phyloP scores from a whole-genome alignment of 2,888 invertebrate genomes.

The Chaetogeoica ovagalla region DNA sequence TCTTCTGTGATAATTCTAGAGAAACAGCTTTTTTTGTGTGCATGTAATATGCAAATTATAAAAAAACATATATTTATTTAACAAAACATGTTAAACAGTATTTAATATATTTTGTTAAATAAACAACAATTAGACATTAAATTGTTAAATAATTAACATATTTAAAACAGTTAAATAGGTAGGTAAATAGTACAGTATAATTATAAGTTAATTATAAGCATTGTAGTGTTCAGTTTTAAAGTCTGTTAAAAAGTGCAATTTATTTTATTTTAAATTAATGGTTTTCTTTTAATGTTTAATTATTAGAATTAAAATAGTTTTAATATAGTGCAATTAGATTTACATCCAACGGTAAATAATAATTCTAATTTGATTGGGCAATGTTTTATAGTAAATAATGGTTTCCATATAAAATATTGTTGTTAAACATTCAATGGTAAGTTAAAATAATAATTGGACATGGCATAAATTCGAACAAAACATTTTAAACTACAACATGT shows the following conservation, averaged over 20 bases:
- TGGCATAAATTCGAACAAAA: not conserved
- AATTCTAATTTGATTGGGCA: too few relatives aligned
- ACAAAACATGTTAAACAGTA: not conserved
- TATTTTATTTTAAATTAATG: slow-evolving; percentile 2
- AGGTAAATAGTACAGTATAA: too few relatives aligned
- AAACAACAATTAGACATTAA: too few relatives aligned
- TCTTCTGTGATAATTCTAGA: slow-evolving; percentile 49
- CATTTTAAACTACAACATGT: not conserved
- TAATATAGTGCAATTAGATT: not conserved
- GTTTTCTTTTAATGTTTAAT: not conserved
- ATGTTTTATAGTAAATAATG: too few relatives aligned
- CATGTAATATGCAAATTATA: not conserved
- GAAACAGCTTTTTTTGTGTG: slow-evolving; percentile 36
- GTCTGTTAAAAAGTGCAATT: slow-evolving; percentile 47
- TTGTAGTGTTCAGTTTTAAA: slow-evolving; percentile 14
- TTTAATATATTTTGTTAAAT: too few relatives aligned
- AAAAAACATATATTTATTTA: slow-evolving; percentile 1
- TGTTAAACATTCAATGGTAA: too few relatives aligned
- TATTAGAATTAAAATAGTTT: slow-evolving; percentile 9
- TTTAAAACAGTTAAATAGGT: too few relatives aligned
- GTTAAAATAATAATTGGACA: too few relatives aligned
- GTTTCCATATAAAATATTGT: too few relatives aligned
- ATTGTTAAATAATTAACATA: too few relatives aligned
- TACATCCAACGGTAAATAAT: too few relatives aligned
- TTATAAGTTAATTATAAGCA: not conserved